A percentile compares a stretch with the other conserved stretches of the same genome.
Evolutionary conservation across 2,888 invertebrate species (phyloP).

Genomic region (Platerodrilus igneus): DNA sequence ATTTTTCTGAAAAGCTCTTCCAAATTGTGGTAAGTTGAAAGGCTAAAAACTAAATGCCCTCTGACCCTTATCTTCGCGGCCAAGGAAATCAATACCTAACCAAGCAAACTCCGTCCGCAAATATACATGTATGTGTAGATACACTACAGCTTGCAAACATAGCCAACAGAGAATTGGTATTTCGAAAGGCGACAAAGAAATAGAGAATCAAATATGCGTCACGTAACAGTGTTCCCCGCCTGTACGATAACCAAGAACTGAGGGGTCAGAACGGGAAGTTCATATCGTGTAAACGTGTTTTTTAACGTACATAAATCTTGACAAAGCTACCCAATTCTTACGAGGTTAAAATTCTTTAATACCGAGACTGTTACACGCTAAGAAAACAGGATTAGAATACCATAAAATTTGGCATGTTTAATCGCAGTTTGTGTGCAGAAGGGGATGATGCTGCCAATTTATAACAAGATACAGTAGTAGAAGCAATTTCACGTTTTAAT

Average conservation of each 20-base stretch:
- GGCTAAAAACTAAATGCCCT: slow-evolving; percentile 38
- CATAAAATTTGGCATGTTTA: too few species aligned
- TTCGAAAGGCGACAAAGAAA: slow-evolving; percentile 26
- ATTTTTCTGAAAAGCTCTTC: too few species aligned
- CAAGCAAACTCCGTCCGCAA: slow-evolving; percentile 38
- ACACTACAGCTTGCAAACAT: slow-evolving; percentile 35
- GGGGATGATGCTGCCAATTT: too few species aligned
- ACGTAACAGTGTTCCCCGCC: slow-evolving; percentile 20
- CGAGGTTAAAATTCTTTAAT: too few species aligned
- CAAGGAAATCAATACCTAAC: slow-evolving; percentile 46
- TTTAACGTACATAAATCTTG: too few species aligned
- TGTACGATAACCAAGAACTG: slow-evolving; percentile 17
- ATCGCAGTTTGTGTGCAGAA: too few species aligned
- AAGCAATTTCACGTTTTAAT: too few species aligned
- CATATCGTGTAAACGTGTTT: slow-evolving; percentile 9
- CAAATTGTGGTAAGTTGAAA: too few species aligned
- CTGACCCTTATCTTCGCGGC: slow-evolving; percentile 47
- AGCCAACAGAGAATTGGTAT: slow-evolving; percentile 26
- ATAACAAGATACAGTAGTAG: too few species aligned
- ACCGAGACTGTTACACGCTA: too few species aligned
- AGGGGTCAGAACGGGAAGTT: slow-evolving; percentile 19
- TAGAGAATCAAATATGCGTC: slow-evolving; percentile 26
- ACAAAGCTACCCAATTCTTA: too few species aligned
- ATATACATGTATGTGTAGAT: slow-evolving; percentile 29
- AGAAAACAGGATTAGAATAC: too few species aligned